Evolutionary conservation across 2,797 vertebrate species (phyloP), one percentile per base, ranked within the genome.

Genomic region (Rhinogobio ventralis): DNA sequence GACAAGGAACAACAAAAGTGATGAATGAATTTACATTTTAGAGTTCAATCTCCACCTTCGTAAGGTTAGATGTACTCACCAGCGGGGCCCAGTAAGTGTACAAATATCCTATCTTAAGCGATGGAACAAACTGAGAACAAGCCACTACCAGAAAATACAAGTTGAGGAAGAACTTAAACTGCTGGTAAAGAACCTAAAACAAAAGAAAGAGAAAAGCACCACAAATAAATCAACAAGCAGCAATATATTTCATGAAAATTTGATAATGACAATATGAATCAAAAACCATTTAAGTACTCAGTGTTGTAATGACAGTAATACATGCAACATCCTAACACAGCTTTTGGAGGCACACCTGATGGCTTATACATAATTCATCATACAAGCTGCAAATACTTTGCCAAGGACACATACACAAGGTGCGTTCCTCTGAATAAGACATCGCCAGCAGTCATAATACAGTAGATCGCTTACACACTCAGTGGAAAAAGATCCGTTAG

Each of bases 141-240:
- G 98, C 96, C 84, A 99, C 97, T 85, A 99, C 92, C 92, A 99
- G 96, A 91, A 99, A 99, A 94, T 99, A 99, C 89, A 99, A 95
- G 91, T 99, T 99, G 94, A 99, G 95, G 95, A 99, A 99, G 96
- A 99, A 98, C 96, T 99, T 99, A 96, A 99, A 99, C 91, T 99
- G 98, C 93, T 99, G 97, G 94, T 98, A 99, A 79, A 99, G 96
- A 95, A 99, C 97, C 98, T 99, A 94, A 90, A 95, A 95, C 51
- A 88, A 84, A 77, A 73, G 13, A 78, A 42, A 45, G 36, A 85
- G 73, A 79, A 7, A 57, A 74, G 75, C 9, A 23, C n/a, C 17
- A 51, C 17, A 73, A 71, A 87, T 75, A 79, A 25, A 82, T 79
- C 14, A 36, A 13, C 66, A 66, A n/a, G 6, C 14, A 39, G 23